Evolutionary conservation across 1,140 invertebrate species (phyloP), one percentile per base, ranked within the genome.

Genomic region (Mycetomoellerius zeteki): DNA sequence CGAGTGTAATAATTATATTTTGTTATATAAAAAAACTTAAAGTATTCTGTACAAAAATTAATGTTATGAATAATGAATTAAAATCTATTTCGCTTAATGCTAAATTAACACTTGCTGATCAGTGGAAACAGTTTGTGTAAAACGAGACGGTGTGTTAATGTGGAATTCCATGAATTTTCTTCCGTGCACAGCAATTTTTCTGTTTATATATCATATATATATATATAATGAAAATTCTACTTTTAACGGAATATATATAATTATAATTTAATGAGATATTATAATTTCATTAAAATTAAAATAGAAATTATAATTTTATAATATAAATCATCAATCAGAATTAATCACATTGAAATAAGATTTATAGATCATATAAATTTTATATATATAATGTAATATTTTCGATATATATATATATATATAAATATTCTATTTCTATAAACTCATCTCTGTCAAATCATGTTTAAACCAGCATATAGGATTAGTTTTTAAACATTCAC

Each of bases 101-200:
- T 19, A 37, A 69, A 3, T 43, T 5, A 71, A 37, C 30, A 71
- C 10, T 30, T 71, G 64, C 47, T 78, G 30, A 81, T 71, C 65
- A 81, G 30, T 10, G 3, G 24, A 81, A 80, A 37, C 47, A 67
- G 3, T 24, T 16, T 30, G 33, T 47, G 50, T 81, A 81, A 81
- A 27, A 71, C 16, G 33, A 81, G 78, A 56, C 33, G 19, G 6
- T 14, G 2, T 37, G 47, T 2, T 21, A 33, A 81, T 5, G 5
- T 19, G 5, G 33, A 71, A 71, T 71, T 71, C 50, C 65, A 56
- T 43, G 1, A 24, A 69, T 7, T 81, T 81, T 56, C 12, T 19
- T 62, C 0, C 24, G 6, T 4, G 12, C 21, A 60, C 8, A 10
- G 8, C 33, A 43, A 76, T 67, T 47, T 65, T 21, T 67, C 19